A percentile compares a stretch with the other conserved stretches of the same genome.
Evolutionary conservation across 2,797 vertebrate species (phyloP).

Genomic region (Gymnothorax reevesii): DNA sequence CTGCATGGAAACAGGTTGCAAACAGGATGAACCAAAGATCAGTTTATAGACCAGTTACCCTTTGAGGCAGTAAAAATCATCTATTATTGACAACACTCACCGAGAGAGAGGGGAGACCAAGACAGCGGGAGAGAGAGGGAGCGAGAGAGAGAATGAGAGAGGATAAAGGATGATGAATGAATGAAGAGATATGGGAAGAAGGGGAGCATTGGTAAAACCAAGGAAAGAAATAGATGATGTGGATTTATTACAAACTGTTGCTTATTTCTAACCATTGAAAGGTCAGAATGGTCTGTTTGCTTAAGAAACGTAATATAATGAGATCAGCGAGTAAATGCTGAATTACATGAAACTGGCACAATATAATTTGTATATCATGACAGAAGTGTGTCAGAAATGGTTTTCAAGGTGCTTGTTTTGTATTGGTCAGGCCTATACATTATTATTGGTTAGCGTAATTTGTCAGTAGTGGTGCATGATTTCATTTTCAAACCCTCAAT

Average conservation of each 20-base stretch:
- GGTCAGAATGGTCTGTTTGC: not conserved
- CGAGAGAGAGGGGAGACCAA: conserved; percentile 69
- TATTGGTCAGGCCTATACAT: too few relatives aligned
- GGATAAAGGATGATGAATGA: not conserved
- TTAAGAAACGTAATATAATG: not conserved
- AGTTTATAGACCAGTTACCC: conserved; percentile 74
- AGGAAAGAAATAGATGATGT: not conserved
- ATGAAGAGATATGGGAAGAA: conserved; percentile 16
- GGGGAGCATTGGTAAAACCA: not conserved
- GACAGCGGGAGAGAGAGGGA: conserved; percentile 67
- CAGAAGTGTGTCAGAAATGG: too few relatives aligned
- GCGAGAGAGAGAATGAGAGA: conserved; percentile 36
- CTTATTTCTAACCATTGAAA: not conserved
- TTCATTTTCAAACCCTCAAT: too few relatives aligned
- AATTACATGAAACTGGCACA: not conserved
- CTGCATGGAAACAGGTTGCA: conserved; percentile 53
- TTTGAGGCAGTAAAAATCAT: conserved; percentile 76
- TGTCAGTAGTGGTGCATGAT: too few relatives aligned
- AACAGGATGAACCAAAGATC: conserved; percentile 61
- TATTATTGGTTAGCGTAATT: too few relatives aligned
- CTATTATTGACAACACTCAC: conserved; percentile 79
- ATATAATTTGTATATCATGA: not conserved
- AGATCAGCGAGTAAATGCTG: not conserved
- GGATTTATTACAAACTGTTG: not conserved
- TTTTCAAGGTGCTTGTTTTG: too few relatives aligned